Conservation (phyloP, 2,797 vertebrate genomes). For the Catostomus latipinnis region DNA sequence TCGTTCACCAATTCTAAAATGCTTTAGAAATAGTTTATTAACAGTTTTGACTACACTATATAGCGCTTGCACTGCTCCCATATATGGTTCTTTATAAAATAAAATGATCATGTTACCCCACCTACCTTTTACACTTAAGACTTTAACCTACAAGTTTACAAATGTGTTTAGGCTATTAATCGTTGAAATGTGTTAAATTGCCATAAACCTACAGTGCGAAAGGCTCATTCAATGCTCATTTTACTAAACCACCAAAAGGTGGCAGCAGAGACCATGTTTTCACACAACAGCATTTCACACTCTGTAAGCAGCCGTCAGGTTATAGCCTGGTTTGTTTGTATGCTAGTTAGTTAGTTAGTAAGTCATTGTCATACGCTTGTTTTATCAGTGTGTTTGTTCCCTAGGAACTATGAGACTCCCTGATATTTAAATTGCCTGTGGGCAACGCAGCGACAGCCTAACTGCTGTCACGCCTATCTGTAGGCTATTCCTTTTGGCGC, state of each 20-base stretch:
- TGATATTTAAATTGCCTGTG: too few relatives aligned
- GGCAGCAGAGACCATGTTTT: conserved; percentile 69
- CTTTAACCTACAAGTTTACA: not conserved
- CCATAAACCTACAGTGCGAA: not conserved
- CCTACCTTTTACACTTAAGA: not conserved
- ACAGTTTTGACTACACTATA: not conserved
- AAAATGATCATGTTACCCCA: not conserved
- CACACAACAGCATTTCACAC: not conserved
- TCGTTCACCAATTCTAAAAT: not conserved
- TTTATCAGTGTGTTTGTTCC: too few relatives aligned
- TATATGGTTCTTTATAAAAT: not conserved
- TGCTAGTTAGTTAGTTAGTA: too few relatives aligned
- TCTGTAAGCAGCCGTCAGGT: not conserved
- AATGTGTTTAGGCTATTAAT: not conserved
- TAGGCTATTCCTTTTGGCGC: too few relatives aligned
- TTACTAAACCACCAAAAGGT: conserved; percentile 44
- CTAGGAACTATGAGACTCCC: too few relatives aligned
- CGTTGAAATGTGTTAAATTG: not conserved
- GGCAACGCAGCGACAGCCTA: too few relatives aligned
- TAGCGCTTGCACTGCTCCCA: not conserved
- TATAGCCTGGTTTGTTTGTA: not conserved
- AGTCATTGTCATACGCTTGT: too few relatives aligned
- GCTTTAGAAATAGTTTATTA: not conserved
- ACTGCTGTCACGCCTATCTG: too few relatives aligned
- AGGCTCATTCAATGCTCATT: not conserved